phyloP scores from a whole-genome alignment of 2,888 invertebrate species.

The Cheilosia vernalis region DNA sequence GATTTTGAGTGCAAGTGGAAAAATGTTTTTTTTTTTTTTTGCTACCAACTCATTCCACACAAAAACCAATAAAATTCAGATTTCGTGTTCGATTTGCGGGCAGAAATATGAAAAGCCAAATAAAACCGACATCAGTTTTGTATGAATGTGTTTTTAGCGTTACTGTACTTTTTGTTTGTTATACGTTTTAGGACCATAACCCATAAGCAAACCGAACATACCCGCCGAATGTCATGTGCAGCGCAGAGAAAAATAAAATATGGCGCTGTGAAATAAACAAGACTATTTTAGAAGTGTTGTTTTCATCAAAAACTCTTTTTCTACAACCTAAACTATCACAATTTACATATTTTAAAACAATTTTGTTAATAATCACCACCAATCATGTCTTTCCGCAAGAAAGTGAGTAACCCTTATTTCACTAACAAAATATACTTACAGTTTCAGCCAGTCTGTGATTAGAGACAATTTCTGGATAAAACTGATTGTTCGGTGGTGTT shows the following conservation, averaged over 20 bases:
- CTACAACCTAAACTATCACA: background rate
- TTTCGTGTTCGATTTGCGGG: no score
- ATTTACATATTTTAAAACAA: background rate
- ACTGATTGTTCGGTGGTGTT: constrained; percentile 19
- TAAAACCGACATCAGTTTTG: no score
- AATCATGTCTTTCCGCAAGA: constrained; percentile 66
- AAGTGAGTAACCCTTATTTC: constrained; percentile 50
- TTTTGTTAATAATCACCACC: constrained; percentile 7
- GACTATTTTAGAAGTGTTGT: constrained; percentile 39
- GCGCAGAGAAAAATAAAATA: constrained; percentile 52
- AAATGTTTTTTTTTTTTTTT: no score
- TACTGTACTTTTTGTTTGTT: background rate
- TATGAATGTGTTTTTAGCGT: no score
- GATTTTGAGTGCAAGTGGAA: no score
- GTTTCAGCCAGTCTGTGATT: constrained; percentile 52
- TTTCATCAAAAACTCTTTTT: constrained; percentile 36
- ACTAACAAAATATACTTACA: constrained; percentile 46
- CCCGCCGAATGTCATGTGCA: constrained; percentile 53
- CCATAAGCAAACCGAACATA: constrained; percentile 33
- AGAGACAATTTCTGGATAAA: constrained; percentile 60
- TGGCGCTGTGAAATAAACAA: constrained; percentile 71
- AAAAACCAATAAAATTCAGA: no score
- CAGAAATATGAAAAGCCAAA: no score
- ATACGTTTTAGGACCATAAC: background rate
- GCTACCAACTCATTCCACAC: no score